Percentiles rank a stretch among this genome's conserved stretches.
Conservation (phyloP, 1,140 invertebrate genomes). For the Hyphantria cunea region DNA sequence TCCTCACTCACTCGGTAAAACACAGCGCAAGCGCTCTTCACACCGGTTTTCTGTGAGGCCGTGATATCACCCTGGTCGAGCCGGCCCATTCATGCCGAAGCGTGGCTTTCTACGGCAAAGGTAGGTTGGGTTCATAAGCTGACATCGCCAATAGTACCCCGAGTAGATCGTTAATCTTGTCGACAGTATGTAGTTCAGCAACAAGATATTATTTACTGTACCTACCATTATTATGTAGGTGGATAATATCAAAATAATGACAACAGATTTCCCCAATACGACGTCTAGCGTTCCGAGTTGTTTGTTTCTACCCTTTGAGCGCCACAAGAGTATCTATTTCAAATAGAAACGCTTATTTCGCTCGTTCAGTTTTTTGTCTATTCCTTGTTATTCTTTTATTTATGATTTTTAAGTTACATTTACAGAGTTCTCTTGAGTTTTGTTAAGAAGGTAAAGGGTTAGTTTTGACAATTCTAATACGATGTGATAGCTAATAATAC, state of each 20-base stretch:
- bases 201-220: slow-evolving; percentile 3
- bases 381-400: neutral
- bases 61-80: too few species aligned
- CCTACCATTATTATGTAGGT: neutral
- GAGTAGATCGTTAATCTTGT: neutral
- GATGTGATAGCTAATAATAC: too few species aligned
- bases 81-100: too few species aligned
- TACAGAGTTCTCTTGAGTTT: too few species aligned
- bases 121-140: too few species aligned
- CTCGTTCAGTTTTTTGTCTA: slow-evolving; percentile 12
- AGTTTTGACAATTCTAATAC: too few species aligned
- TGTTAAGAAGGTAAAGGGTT: too few species aligned
- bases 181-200: neutral
- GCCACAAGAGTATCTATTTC: slow-evolving; percentile 27
- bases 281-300: neutral
- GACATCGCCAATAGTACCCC: too few species aligned
- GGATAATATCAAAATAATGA: slow-evolving; percentile 20
- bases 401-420: slow-evolving; percentile 12
- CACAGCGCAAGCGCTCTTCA: too few species aligned
- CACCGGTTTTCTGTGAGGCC: too few species aligned
- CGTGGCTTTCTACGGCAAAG: too few species aligned
- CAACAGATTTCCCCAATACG: slow-evolving; percentile 3
- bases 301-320: slow-evolving; percentile 8
- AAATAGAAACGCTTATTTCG: slow-evolving; percentile 24
- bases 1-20: too few species aligned